A percentile compares a stretch with the other conserved stretches of the same genome.
Conservation (phyloP, 2,888 invertebrate species). For the Heterodera filipjevi region DNA sequence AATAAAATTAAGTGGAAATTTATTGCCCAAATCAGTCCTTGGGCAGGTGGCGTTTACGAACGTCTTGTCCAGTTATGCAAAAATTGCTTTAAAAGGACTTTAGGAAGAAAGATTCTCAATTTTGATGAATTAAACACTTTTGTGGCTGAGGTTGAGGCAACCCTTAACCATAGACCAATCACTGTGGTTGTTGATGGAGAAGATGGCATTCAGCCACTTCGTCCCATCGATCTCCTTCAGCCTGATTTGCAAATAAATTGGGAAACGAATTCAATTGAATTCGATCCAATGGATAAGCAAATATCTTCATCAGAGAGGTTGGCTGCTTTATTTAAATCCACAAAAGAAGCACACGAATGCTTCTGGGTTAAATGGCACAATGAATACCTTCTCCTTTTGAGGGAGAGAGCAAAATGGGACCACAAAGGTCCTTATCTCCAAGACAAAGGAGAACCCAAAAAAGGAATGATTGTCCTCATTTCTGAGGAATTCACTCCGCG, state of each 20-base stretch:
- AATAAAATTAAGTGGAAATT: not conserved
- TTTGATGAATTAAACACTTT: conserved; percentile 21
- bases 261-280: not conserved
- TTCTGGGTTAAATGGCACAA: not conserved
- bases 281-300: not conserved
- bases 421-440: not conserved
- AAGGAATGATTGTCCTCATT: not conserved
- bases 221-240: conserved; percentile 25
- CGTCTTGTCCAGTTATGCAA: conserved; percentile 18
- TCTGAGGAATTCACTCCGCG: not conserved
- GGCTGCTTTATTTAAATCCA: not conserved
- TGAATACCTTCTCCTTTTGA: not conserved
- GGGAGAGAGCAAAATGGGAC: not conserved
- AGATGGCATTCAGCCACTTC: not conserved
- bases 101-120: conserved; percentile 1
- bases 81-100: not conserved
- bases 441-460: not conserved
- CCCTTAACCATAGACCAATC: conserved; percentile 28
- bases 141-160: conserved; percentile 26
- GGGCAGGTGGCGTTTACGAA: conserved; percentile 28
- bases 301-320: not conserved
- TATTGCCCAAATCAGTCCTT: not conserved
- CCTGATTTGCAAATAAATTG: not conserved
- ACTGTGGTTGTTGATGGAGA: not conserved
- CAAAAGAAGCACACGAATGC: not conserved